Evolutionary conservation across 2,113 vertebrate species (phyloP), one percentile per base, ranked within the genome.

Genomic region (Nothoprocta perdicaria): DNA sequence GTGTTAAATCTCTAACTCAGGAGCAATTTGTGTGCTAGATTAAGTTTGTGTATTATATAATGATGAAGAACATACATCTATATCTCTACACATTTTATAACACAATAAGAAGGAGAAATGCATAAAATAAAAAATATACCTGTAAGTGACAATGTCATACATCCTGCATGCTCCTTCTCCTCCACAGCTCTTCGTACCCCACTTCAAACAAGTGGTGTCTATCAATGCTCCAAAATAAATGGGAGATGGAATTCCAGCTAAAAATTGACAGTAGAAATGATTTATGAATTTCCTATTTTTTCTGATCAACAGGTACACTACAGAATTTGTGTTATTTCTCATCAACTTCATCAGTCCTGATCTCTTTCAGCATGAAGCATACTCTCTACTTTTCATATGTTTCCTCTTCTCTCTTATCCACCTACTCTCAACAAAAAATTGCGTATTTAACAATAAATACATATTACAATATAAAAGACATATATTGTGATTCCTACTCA

Each of bases 151-250:
- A 19, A 98, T 90, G 23, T 99, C 95, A 3, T 99, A 99, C 41
- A 99, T 95, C 86, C 98, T 91, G 72, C 98, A 99, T 0, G 98
- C 98, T 72, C 98, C 98, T 61, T 93, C 96, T 3, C 97, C 98
- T 27, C 98, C 98, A 65, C 98, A 99, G 9, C 88, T 96, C 79
- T 97, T 98, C 35, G 96, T 97, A 18, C 98, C 98, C 99, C 99
- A 99, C 35, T 99, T 99, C 97, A 99, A 96, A 97, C 99, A 99
- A 4, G 98, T 98, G 17, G 86, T 97, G 84, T 99, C 99, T 86
- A 99, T 98, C 93, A 99, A 95, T 31, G 98, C 98, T 78, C 99
- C 99, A 50, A 99, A 99, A 95, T 98, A 99, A 89, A 99, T 98
- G 6, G 99, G 98, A 79, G 99, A 98, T 55, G 99, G 99, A 80